Percentiles rank a stretch among this genome's conserved stretches.
Conservation (phyloP, 2,113 vertebrate species). For the Diphyllodes magnificus region DNA sequence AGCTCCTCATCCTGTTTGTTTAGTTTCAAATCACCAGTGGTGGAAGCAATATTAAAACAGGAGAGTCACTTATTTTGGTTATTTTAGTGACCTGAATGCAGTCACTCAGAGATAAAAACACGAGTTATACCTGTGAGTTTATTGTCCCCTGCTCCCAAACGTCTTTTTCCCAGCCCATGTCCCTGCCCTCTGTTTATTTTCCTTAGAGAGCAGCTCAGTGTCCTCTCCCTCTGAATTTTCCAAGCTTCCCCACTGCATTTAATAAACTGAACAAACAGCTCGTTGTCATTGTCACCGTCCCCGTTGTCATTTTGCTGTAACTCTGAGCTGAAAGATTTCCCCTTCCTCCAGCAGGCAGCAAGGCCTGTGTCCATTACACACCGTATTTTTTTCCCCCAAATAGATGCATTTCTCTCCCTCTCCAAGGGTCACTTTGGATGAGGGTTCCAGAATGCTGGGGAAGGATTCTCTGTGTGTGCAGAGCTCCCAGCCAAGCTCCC, state of each 20-base stretch:
- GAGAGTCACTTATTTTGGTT: neutral
- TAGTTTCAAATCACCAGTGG: neutral
- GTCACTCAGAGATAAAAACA: fast-evolving
- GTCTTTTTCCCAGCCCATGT: neutral
- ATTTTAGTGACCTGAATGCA: neutral
- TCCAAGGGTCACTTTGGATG: constrained; percentile 27
- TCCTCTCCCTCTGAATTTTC: neutral
- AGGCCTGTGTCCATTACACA: neutral
- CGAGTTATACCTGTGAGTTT: neutral
- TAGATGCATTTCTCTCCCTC: neutral
- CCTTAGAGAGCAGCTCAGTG: neutral
- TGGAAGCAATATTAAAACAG: neutral
- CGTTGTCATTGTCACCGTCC: neutral
- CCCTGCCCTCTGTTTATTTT: neutral
- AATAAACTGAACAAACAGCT: neutral
- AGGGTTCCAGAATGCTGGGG: neutral
- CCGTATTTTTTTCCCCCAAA: neutral
- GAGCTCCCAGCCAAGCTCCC: neutral
- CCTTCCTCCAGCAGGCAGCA: neutral
- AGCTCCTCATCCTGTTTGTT: neutral
- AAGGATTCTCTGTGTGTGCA: neutral
- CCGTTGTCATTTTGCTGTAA: neutral
- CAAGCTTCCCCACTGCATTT: neutral
- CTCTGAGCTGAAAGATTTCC: neutral
- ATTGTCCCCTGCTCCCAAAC: neutral